These are phyloP conservation scores for Drosophila nebulosa DNA, from an alignment of 1,140 invertebrate species.

Conservation along the genomic window DNA sequence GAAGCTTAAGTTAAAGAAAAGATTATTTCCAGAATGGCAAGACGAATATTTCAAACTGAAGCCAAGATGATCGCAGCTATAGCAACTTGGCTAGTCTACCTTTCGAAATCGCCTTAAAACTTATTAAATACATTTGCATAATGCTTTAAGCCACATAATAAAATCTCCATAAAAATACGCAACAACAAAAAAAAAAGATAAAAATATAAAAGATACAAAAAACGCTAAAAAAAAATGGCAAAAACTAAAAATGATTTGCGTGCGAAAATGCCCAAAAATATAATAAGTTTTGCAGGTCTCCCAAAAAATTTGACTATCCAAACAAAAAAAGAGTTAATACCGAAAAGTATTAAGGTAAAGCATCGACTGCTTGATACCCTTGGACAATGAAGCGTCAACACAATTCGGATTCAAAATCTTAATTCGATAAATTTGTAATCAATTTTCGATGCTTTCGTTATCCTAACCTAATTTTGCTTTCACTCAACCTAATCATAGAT, in stretches of 20 bases:
- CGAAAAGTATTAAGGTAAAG: background rate
- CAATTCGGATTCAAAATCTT: too few species aligned
- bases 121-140: constrained; percentile 53
- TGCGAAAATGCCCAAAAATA: constrained; percentile 58
- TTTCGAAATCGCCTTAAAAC: background rate
- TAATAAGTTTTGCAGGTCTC: constrained; percentile 7
- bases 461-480: too few species aligned
- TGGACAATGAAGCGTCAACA: background rate
- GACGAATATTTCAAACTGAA: too few species aligned
- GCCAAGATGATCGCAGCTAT: background rate
- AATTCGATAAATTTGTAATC: too few species aligned
- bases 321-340: constrained; percentile 26
- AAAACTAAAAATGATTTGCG: constrained; percentile 59
- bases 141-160: constrained; percentile 25
- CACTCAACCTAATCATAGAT: too few species aligned
- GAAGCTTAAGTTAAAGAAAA: background rate
- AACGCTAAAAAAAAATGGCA: constrained; percentile 1
- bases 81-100: background rate
- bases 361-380: background rate
- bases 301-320: constrained; percentile 17
- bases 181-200: constrained; percentile 19
- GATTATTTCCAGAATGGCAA: background rate
- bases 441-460: too few species aligned
- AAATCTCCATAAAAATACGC: constrained; percentile 5
- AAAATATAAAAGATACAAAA: background rate